Evolutionary conservation across 2,888 invertebrate genomes (phyloP), one percentile per base, ranked within the genome.

Genomic region (Panzeria rudis): DNA sequence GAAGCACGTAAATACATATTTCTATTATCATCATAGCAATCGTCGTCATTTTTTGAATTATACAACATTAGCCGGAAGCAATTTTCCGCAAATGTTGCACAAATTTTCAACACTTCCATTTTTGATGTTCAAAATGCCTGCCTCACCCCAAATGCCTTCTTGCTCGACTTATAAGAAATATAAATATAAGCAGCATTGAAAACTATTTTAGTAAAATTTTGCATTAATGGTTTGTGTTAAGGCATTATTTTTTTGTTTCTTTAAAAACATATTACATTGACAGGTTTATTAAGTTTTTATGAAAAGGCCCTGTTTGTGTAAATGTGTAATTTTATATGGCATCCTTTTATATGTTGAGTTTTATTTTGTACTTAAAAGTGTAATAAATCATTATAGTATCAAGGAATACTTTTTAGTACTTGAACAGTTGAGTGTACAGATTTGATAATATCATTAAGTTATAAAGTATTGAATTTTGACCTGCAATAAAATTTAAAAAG

Each of bases 61-160:
- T 59, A 78, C 84, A 76, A 79, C 68, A 82, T 86, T 82, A 71
- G 86, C 83, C 86, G 87, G 86, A 87, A 88, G 86, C 80, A 84
- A 88, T 88, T 87, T 86, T 76, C 52, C 83, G 76, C 88, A 87
- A 85, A 87, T 86, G 88, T 75, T 83, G 82, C 86, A 82, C 77
- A 78, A 82, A 78, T 78, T 82, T 82, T 79, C 56, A 85, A 82
- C 81, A 85, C 82, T 85, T 85, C 50, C 78, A 82, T n/a, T 82
- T 82, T 47, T 41, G 35, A 29, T 44, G 35, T 3, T 1, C 25
- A 47, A 32, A 23, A 32, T 35, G 17, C 17, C 52, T 54, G 23
- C 5, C 56, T 56, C 32, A 44, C 2, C n/a, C n/a, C 29, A 9
- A 25, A 13, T 15, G 54, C 56, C 44, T 76, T 20, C 20, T 56